phyloP scores from a whole-genome alignment of 2,797 vertebrate species.

The Myripristis murdjan region DNA sequence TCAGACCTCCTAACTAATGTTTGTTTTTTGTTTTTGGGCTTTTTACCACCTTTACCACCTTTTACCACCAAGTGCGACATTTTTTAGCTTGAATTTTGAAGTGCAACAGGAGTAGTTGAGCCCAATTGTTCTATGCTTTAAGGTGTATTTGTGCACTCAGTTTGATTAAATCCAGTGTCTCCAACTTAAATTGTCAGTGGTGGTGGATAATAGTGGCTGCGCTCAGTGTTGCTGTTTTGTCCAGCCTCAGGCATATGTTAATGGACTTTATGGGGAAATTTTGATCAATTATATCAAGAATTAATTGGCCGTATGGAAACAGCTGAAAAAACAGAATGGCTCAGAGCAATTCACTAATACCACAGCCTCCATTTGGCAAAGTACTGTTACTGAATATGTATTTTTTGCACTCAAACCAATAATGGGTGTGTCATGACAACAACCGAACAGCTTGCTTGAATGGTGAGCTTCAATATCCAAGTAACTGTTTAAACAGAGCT shows the following conservation, averaged over 20 bases:
- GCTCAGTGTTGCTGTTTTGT: constrained; percentile 61
- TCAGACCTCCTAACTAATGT: constrained; percentile 24
- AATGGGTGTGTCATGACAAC: not conserved
- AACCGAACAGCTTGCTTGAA: constrained; percentile 1
- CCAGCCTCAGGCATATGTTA: constrained; percentile 75
- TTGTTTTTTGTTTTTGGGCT: not conserved
- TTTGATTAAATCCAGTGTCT: constrained; percentile 72
- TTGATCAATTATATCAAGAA: constrained; percentile 81
- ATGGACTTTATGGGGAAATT: constrained; percentile 75
- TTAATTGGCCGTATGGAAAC: constrained; percentile 75
- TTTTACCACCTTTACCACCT: too few relatives aligned
- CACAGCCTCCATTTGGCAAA: constrained; percentile 32
- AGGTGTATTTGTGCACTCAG: constrained; percentile 50
- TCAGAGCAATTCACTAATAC: constrained; percentile 53
- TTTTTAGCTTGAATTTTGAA: constrained; percentile 43
- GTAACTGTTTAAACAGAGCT: constrained; percentile 4
- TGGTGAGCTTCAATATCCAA: not conserved
- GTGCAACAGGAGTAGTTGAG: constrained; percentile 40
- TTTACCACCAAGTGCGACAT: too few relatives aligned
- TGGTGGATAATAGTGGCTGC: constrained; percentile 73
- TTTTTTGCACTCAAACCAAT: not conserved
- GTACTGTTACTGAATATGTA: constrained; percentile 6
- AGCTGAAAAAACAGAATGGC: constrained; percentile 72
- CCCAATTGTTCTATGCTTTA: constrained; percentile 47
- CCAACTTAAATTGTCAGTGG: constrained; percentile 76